Evolutionary conservation across 2,888 invertebrate genomes (phyloP).

Genomic region (Drosophila macrothrix): DNA sequence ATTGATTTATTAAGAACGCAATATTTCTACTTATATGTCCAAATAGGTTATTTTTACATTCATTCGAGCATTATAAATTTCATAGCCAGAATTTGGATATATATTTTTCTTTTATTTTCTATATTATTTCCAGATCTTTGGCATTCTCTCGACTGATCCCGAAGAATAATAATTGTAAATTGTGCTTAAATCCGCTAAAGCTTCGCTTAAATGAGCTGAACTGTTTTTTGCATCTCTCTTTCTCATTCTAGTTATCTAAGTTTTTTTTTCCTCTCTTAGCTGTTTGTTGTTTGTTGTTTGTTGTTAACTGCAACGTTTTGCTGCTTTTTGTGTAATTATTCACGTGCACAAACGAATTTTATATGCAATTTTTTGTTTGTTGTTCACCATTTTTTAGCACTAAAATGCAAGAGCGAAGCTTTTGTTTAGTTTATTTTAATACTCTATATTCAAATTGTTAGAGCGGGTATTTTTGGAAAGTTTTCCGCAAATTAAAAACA

Average conservation of each 20-base stretch:
- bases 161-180: conserved; percentile 26
- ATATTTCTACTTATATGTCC: no score
- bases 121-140: neutral
- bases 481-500: no score
- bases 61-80: neutral
- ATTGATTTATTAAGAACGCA: neutral
- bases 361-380: conserved; percentile 38
- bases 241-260: neutral
- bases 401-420: conserved; percentile 34
- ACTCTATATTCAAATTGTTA: conserved; percentile 17
- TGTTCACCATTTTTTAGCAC: conserved; percentile 30
- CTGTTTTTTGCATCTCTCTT: conserved; percentile 8
- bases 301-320: conserved; percentile 40
- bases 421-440: conserved; percentile 28
- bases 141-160: conserved; percentile 8
- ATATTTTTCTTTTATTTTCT: neutral
- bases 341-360: conserved; percentile 66
- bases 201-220: conserved; percentile 36
- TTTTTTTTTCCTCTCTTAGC: conserved; percentile 4
- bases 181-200: conserved; percentile 34
- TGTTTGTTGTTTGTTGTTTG: conserved; percentile 9
- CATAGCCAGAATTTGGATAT: no score
- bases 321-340: conserved; percentile 72
- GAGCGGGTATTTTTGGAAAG: neutral
- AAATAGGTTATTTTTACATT: neutral